These are phyloP conservation scores for Abramis brama DNA, from an alignment of 2,113 vertebrate species.

Conservation along the genomic window DNA sequence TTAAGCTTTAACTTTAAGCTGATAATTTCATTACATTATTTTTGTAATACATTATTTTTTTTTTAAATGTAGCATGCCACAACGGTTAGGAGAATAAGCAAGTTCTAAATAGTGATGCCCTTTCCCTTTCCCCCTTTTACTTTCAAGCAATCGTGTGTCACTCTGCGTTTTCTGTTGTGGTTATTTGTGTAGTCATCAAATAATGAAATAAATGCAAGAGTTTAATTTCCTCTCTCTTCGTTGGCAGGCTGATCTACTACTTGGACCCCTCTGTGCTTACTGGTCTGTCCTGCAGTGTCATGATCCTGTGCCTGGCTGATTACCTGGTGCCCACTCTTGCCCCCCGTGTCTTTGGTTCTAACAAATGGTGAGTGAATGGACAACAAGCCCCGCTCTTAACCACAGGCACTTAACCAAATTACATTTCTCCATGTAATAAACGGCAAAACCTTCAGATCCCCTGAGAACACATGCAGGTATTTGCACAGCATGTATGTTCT, in stretches of 20 bases:
- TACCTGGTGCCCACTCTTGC: constrained; percentile 96
- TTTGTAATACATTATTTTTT: no score
- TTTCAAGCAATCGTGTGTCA: not conserved
- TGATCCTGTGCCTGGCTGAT: constrained; percentile 95
- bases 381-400: not conserved
- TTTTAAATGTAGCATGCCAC: not conserved
- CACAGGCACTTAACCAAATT: no score
- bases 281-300: constrained; percentile 89
- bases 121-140: not conserved
- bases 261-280: constrained; percentile 96
- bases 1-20: not conserved
- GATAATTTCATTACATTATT: no score
- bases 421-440: not conserved
- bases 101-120: not conserved
- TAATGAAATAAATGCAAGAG: not conserved
- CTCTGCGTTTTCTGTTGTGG: not conserved
- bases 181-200: not conserved
- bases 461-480: not conserved
- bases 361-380: constrained; percentile 87
- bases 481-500: constrained; percentile 1
- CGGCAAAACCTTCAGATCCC: not conserved
- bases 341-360: constrained; percentile 92
- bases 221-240: constrained; percentile 21
- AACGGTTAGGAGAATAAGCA: not conserved
- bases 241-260: constrained; percentile 89